Percentiles rank a stretch among this genome's conserved stretches.
These are phyloP conservation scores for Metridium senile DNA, from an alignment of 92 coral and sea anemone genomes.

Conservation along the genomic window DNA sequence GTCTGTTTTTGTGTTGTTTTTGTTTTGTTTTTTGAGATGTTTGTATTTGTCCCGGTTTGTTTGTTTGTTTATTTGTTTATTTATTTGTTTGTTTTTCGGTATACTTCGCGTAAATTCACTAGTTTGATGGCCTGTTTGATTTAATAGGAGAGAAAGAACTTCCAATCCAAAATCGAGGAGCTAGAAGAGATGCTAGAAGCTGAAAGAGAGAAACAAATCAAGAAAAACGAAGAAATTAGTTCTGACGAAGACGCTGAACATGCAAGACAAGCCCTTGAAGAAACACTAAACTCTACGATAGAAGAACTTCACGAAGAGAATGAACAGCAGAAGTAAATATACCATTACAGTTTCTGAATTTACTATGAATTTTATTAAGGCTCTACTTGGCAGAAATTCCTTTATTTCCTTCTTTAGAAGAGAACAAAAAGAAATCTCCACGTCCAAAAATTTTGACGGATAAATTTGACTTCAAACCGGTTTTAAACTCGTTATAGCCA, in stretches of 20 bases:
- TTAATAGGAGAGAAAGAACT: slow-evolving; percentile 76
- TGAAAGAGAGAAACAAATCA: slow-evolving; percentile 73
- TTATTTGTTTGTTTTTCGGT: not conserved
- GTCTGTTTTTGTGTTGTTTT: not conserved
- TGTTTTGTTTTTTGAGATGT: too few species aligned
- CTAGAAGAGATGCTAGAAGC: slow-evolving; percentile 96
- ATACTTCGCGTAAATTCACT: too few species aligned
- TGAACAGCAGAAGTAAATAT: slow-evolving; percentile 72
- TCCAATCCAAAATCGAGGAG: slow-evolving; percentile 83
- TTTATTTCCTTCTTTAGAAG: too few species aligned
- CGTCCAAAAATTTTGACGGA: too few species aligned
- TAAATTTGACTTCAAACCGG: too few species aligned
- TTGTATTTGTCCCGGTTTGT: too few species aligned
- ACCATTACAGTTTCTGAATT: too few species aligned
- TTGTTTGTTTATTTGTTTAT: not conserved
- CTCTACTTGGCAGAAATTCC: too few species aligned
- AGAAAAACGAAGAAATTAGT: slow-evolving; percentile 83
- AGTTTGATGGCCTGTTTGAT: not conserved
- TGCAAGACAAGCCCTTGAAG: slow-evolving; percentile 78
- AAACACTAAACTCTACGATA: slow-evolving; percentile 65
- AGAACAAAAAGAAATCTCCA: too few species aligned
- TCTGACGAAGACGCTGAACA: slow-evolving; percentile 91
- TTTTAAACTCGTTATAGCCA: too few species aligned
- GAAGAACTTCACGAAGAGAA: slow-evolving; percentile 85
- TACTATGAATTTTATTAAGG: too few species aligned